phyloP scores from a whole-genome alignment of 2,888 invertebrate species.

The Melieria crassipennis region DNA sequence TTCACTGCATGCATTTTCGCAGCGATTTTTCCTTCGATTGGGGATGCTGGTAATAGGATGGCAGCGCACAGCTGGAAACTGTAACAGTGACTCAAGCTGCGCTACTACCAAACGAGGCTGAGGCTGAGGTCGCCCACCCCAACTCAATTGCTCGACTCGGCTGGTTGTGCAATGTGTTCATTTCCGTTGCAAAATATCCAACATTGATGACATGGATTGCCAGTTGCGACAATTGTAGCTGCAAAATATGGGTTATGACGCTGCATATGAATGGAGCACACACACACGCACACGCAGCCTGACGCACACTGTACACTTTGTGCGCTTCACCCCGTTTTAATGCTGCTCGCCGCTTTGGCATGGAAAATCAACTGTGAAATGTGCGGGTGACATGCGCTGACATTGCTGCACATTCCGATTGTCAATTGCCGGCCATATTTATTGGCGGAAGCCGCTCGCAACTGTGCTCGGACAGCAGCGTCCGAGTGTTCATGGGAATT shows the following conservation, averaged over 20 bases:
- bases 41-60: background rate
- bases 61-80: conserved; percentile 18
- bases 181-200: conserved; percentile 38
- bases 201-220: conserved; percentile 35
- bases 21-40: conserved; percentile 5
- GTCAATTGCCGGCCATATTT: no score
- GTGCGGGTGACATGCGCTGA: conserved; percentile 47
- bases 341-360: conserved; percentile 17
- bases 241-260: conserved; percentile 50
- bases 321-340: conserved; percentile 42
- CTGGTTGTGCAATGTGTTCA: conserved; percentile 44
- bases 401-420: conserved; percentile 14
- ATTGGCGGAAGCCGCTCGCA: no score
- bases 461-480: no score
- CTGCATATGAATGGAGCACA: conserved; percentile 31
- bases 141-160: conserved; percentile 4
- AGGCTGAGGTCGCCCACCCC: no score
- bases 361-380: conserved; percentile 40
- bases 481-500: conserved; percentile 31
- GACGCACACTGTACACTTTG: conserved; percentile 5
- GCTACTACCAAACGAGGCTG: no score
- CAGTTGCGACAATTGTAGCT: conserved; percentile 13
- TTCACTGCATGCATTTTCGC: conserved; percentile 20
- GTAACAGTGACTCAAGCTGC: background rate
- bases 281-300: background rate